Percentiles rank a stretch among this genome's conserved stretches.
Conservation (phyloP, 37 sponge, comb jelly and placozoan genomes). For the Crambe crambe region DNA sequence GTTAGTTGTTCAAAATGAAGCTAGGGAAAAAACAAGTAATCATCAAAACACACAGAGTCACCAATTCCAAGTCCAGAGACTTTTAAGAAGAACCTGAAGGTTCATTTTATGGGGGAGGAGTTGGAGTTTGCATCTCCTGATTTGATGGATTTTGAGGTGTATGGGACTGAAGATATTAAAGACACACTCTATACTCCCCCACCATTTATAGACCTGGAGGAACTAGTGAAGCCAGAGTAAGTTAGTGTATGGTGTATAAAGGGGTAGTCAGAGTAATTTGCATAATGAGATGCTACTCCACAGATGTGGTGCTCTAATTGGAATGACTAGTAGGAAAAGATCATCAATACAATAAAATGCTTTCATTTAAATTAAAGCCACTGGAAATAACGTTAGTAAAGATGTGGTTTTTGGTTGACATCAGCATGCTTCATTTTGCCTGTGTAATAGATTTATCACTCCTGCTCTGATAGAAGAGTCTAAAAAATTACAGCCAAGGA, state of each 20-base stretch:
- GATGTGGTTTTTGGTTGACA: too few species aligned
- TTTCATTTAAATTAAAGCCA: too few species aligned
- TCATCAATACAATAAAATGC: too few species aligned
- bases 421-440: not conserved
- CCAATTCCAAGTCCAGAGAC: not conserved
- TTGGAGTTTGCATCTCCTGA: constrained; percentile 16
- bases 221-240: constrained; percentile 23
- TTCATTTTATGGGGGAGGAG: not conserved
- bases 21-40: not conserved
- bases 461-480: not conserved
- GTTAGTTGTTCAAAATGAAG: not conserved
- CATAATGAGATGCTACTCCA: not conserved
- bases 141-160: not conserved
- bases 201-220: constrained; percentile 17
- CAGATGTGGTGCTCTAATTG: too few species aligned
- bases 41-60: not conserved
- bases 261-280: too few species aligned
- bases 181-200: constrained; percentile 5
- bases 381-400: too few species aligned
- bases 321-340: too few species aligned
- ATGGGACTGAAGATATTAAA: not conserved
- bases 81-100: constrained; percentile 14
- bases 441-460: not conserved
- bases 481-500: not conserved
- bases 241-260: too few species aligned